Base-by-base conservation (phyloP, 2,888 invertebrate species). In the Parasteatoda lunata region DNA sequence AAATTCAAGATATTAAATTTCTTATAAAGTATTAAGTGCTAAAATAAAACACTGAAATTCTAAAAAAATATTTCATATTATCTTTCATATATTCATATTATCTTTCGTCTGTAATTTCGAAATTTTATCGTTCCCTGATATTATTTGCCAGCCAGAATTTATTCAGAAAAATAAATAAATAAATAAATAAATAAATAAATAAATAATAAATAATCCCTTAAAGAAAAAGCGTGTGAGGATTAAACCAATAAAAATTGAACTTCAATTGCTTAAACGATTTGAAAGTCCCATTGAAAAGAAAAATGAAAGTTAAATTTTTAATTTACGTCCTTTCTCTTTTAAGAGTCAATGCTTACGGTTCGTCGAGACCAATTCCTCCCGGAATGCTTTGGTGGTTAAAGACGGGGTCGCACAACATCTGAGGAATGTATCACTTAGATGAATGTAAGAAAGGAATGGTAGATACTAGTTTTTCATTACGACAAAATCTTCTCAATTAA, bases 301-400 rank as follows among this genome's bases (percentile, higher is more conserved):
- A 79, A 88, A 85, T 88, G 86, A 83, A 88, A 88, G 78, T 88
- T 88, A 86, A 83, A 87, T 86, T 88, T 88, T 88, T 88, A 86
- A 83, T 84, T 86, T 86, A 72, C 69, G 77, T 69, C 71, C 65
- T 77, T 81, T 87, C 73, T 65, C 78, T 88, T 79, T 77, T 79
- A 84, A 76, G 80, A 69, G 77, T 54, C 79, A n/a, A 51, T 85
- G 84, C 81, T 75, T 77, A 88, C 84, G 89, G 71, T 76, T 70
- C 75, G 66, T 77, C 68, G 68, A 47, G 59, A 71, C 59, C 72
- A 71, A 73, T 84, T 84, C 73, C 76, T 69, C 70, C 54, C 68
- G 64, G 70, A 59, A 13, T 51, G 81, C 59, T 30, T 52, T 51
- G 59, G 51, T 6, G 59, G 47, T 70, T 13, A 49, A 54, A 47